Conservation (phyloP, 2,888 invertebrate genomes). For the Oxytorus armatus region DNA sequence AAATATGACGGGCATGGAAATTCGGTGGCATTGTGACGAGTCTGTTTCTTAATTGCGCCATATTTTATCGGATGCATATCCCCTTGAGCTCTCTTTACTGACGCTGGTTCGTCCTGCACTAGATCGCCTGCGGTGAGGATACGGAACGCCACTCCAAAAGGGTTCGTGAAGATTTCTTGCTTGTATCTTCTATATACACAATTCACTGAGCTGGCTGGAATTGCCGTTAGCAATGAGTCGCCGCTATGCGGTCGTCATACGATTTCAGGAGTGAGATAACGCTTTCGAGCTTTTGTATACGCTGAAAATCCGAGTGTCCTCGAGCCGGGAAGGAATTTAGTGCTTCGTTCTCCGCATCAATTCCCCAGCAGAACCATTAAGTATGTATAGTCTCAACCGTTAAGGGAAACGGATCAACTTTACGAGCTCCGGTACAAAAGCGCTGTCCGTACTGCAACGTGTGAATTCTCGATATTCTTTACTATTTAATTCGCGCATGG, state of each 20-base stretch:
- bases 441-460: constrained; percentile 16
- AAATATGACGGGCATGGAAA: constrained; percentile 70
- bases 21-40: constrained; percentile 72
- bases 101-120: constrained; percentile 12
- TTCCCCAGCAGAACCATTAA: constrained; percentile 21
- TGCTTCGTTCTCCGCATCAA: constrained; percentile 28
- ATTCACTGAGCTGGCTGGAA: constrained; percentile 16
- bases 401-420: constrained; percentile 57
- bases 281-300: constrained; percentile 52
- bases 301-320: constrained; percentile 21
- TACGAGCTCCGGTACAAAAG: constrained; percentile 46
- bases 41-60: constrained; percentile 65
- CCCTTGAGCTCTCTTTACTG: background rate
- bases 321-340: constrained; percentile 32
- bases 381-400: constrained; percentile 36
- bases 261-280: constrained; percentile 54
- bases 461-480: constrained; percentile 59
- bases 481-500: constrained; percentile 46
- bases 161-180: constrained; percentile 26
- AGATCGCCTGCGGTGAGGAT: constrained; percentile 56
- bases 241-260: constrained; percentile 40
- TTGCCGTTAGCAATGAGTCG: constrained; percentile 17
- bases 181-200: constrained; percentile 2
- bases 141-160: constrained; percentile 27
- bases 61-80: constrained; percentile 60